Percentiles rank a stretch among this genome's conserved stretches.
These are phyloP conservation scores for Nibea albiflora DNA, from an alignment of 2,113 vertebrate genomes.

Conservation along the genomic window DNA sequence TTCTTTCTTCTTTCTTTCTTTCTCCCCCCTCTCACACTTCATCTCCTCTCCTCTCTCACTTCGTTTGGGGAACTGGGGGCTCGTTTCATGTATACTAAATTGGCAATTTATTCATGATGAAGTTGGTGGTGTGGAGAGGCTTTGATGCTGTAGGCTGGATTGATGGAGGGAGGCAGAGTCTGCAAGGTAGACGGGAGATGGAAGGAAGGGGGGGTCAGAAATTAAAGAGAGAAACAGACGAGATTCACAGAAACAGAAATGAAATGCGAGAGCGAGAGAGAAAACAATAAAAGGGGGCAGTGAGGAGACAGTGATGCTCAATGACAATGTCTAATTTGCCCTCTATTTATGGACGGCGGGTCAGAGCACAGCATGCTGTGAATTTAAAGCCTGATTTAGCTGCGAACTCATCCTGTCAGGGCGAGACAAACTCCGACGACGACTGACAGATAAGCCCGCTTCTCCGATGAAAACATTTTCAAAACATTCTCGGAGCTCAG, in stretches of 20 bases:
- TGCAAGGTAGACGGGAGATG: constrained; percentile 58
- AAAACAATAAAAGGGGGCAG: constrained; percentile 51
- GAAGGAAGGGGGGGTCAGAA: not conserved
- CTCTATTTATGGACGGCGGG: constrained; percentile 71
- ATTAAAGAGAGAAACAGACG: constrained; percentile 36
- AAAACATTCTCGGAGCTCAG: constrained; percentile 69
- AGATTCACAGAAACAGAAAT: constrained; percentile 43
- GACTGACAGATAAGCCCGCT: constrained; percentile 66
- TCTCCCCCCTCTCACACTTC: constrained; percentile 36
- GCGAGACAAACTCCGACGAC: constrained; percentile 69
- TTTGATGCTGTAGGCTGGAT: constrained; percentile 77
- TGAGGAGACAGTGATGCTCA: constrained; percentile 66
- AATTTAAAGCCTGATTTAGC: constrained; percentile 77
- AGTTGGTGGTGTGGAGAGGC: constrained; percentile 80
- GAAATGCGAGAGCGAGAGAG: constrained; percentile 35
- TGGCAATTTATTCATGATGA: constrained; percentile 82
- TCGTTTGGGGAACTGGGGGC: constrained; percentile 74
- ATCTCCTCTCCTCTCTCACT: constrained; percentile 56
- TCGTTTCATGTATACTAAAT: constrained; percentile 81
- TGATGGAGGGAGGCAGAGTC: constrained; percentile 65
- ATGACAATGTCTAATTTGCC: constrained; percentile 77
- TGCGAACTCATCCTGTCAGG: constrained; percentile 67
- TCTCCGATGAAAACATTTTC: constrained; percentile 70
- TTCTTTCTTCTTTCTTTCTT: not conserved
- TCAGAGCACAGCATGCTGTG: constrained; percentile 63